Evolutionary conservation across 53 echinoderm and acorn worm species (phyloP).

Genomic region (Temnopleurus reevesii): DNA sequence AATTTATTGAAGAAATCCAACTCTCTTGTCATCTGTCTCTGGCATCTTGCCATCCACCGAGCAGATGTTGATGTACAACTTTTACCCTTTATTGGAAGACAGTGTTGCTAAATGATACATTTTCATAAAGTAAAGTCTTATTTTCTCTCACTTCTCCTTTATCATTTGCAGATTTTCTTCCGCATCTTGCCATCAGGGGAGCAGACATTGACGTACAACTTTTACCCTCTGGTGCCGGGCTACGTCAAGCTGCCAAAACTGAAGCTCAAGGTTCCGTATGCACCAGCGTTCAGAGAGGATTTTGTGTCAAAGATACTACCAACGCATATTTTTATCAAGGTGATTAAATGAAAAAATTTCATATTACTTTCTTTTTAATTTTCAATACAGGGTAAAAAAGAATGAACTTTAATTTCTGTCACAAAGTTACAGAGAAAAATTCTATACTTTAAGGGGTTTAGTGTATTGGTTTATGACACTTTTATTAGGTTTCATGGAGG

Average conservation of each 20-base stretch:
- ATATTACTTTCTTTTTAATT: neutral
- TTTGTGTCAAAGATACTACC: slow-evolving; percentile 81
- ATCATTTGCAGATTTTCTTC: slow-evolving; percentile 75
- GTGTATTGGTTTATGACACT: too few species aligned
- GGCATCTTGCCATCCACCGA: slow-evolving; percentile 79
- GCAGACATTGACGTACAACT: slow-evolving; percentile 81
- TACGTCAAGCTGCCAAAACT: slow-evolving; percentile 88
- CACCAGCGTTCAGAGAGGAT: slow-evolving; percentile 79
- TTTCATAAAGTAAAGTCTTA: too few species aligned
- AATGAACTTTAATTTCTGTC: neutral
- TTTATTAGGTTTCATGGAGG: too few species aligned
- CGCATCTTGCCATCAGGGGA: slow-evolving; percentile 80
- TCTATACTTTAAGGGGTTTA: too few species aligned
- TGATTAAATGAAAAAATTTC: slow-evolving; percentile 20
- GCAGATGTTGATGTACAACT: slow-evolving; percentile 80
- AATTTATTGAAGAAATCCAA: too few species aligned
- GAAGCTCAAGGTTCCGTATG: slow-evolving; percentile 78
- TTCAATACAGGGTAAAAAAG: neutral
- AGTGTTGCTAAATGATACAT: too few species aligned
- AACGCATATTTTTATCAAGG: slow-evolving; percentile 95
- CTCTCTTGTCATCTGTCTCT: slow-evolving; percentile 50
- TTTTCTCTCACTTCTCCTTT: neutral
- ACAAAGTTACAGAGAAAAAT: too few species aligned
- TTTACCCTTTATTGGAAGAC: slow-evolving; percentile 90
- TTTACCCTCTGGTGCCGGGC: slow-evolving; percentile 91